These are phyloP conservation scores for Diadegma fenestrale DNA, from an alignment of 2,888 invertebrate genomes.

Conservation along the genomic window DNA sequence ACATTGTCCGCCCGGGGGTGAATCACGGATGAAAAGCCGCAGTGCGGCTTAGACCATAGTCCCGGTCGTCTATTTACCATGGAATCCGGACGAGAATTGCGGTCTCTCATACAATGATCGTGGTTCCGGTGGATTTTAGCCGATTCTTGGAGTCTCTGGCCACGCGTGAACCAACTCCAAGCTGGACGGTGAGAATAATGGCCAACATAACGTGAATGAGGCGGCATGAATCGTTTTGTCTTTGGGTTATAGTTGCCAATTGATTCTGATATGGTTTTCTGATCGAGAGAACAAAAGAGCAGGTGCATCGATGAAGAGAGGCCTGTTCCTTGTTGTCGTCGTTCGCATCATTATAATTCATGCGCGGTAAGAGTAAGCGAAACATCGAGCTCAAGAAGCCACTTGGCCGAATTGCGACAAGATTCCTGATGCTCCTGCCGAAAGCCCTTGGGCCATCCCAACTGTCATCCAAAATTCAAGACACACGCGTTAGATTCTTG, in stretches of 20 bases:
- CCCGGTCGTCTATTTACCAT: constrained; percentile 50
- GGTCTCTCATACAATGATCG: constrained; percentile 46
- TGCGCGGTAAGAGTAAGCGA: neutral
- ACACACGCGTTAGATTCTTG: neutral
- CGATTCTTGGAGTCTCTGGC: constrained; percentile 23
- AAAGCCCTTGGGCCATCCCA: neutral
- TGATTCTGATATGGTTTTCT: constrained; percentile 6
- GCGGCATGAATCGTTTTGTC: neutral
- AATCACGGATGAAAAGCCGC: constrained; percentile 54
- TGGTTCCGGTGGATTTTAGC: constrained; percentile 23
- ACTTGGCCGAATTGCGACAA: neutral
- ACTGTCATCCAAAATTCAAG: neutral
- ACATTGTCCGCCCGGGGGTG: constrained; percentile 31
- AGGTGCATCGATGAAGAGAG: neutral
- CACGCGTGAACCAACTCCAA: constrained; percentile 3
- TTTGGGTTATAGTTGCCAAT: neutral
- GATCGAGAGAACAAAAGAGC: neutral
- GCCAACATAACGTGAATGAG: neutral
- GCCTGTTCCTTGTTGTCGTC: neutral
- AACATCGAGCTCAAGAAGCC: neutral
- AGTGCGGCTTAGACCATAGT: constrained; percentile 49
- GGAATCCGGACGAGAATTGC: constrained; percentile 49
- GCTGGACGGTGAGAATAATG: constrained; percentile 19
- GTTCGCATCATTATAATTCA: neutral
- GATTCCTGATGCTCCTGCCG: neutral